phyloP scores from a whole-genome alignment of 2,888 invertebrate genomes.

The Hecatera dysodea region DNA sequence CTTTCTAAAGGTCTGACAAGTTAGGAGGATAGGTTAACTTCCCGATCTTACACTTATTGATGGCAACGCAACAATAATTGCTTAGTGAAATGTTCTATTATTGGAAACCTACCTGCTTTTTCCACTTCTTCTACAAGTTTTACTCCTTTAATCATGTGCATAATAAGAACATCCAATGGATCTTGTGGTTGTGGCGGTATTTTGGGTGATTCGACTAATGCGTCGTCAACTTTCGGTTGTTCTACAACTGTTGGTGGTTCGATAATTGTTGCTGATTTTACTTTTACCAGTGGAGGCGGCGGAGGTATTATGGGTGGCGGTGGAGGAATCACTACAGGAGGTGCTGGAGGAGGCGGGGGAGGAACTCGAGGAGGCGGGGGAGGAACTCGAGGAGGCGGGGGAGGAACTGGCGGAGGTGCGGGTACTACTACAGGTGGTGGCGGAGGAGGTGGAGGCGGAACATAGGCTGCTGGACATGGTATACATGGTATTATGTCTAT shows the following conservation, averaged over 20 bases:
- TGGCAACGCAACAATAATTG: neutral
- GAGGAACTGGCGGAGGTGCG: neutral
- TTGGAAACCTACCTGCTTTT: constrained; percentile 20
- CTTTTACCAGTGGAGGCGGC: neutral
- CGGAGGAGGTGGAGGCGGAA: neutral
- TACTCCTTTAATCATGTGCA: constrained; percentile 12
- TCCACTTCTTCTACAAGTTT: constrained; percentile 9
- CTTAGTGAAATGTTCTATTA: neutral
- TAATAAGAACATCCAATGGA: constrained; percentile 14
- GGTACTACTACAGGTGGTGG: neutral
- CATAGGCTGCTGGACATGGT: neutral
- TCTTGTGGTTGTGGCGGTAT: neutral
- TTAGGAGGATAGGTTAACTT: neutral
- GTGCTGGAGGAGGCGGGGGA: neutral
- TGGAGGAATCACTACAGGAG: neutral
- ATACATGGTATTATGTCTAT: neutral
- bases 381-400: neutral
- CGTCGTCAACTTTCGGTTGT: too few species aligned
- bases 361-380: neutral
- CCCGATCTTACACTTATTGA: neutral
- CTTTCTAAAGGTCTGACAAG: neutral
- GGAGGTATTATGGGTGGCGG: neutral
- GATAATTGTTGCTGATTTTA: neutral
- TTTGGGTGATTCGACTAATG: neutral
- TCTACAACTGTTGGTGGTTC: neutral